Evolutionary conservation across 2,888 invertebrate genomes (phyloP).

Genomic region (Octodonta nipae): DNA sequence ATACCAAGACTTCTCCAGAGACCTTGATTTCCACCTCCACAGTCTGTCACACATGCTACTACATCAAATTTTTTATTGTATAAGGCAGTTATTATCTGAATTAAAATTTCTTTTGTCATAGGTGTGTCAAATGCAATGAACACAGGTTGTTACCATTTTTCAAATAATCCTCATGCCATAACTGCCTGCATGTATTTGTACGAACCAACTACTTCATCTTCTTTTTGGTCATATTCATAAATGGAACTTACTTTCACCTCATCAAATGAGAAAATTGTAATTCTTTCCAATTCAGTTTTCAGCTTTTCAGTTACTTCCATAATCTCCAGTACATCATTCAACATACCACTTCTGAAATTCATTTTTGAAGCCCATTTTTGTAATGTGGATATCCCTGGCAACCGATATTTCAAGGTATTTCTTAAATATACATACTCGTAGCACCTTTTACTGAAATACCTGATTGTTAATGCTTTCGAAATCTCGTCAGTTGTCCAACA

Average conservation of each 20-base stretch:
- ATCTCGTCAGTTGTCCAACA: constrained; percentile 11
- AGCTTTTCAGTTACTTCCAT: constrained; percentile 10
- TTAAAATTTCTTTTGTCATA: constrained; percentile 18
- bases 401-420: constrained; percentile 11
- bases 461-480: constrained; percentile 13
- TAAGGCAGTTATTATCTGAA: constrained; percentile 12
- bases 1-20: constrained; percentile 16
- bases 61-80: constrained; percentile 17
- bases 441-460: constrained; percentile 13
- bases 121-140: constrained; percentile 21
- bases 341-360: constrained; percentile 13
- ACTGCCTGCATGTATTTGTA: constrained; percentile 11
- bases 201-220: constrained; percentile 19
- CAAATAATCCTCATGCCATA: constrained; percentile 13
- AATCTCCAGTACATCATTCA: constrained; percentile 12
- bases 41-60: constrained; percentile 20
- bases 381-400: constrained; percentile 15
- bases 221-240: constrained; percentile 6
- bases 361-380: constrained; percentile 16
- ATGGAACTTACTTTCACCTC: constrained; percentile 14
- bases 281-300: constrained; percentile 9
- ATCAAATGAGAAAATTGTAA: constrained; percentile 14
- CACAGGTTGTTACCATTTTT: constrained; percentile 18
- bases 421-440: constrained; percentile 15
- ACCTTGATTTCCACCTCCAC: constrained; percentile 20